Conservation (phyloP, 2,797 vertebrate genomes). For the Liparis tanakae region DNA sequence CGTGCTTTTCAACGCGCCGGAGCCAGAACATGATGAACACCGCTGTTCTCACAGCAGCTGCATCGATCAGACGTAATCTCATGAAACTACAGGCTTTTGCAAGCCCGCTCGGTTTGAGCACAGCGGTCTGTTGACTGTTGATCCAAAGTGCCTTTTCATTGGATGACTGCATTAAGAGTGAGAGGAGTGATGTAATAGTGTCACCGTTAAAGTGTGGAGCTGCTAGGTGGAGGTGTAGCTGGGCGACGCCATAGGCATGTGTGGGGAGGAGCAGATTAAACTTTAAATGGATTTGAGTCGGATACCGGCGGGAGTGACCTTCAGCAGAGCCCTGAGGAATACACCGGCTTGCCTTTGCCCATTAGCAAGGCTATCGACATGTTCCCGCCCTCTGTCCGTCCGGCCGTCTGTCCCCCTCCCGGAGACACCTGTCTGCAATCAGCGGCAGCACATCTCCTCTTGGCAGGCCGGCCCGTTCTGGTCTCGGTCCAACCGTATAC, state of each 20-base stretch:
- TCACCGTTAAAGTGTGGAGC: conserved; percentile 13
- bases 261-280: conserved; percentile 16
- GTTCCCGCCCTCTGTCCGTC: conserved; percentile 32
- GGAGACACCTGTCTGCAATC: conserved; percentile 52
- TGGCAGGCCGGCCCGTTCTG: conserved; percentile 35
- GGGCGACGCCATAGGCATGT: background rate
- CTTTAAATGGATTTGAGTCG: conserved; percentile 2
- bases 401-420: conserved; percentile 40
- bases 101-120: conserved; percentile 28
- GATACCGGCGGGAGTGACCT: conserved; percentile 34
- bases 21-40: conserved; percentile 53
- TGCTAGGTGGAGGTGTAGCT: conserved; percentile 12
- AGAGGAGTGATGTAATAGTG: conserved; percentile 12
- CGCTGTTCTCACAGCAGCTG: conserved; percentile 51
- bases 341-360: conserved; percentile 4
- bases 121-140: conserved; percentile 8
- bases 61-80: conserved; percentile 61
- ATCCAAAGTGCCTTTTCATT: conserved; percentile 10
- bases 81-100: conserved; percentile 41
- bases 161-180: background rate
- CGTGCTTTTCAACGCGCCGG: conserved; percentile 14
- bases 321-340: conserved; percentile 27
- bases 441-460: conserved; percentile 43
- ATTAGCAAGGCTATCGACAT: conserved; percentile 46
- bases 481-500: conserved; percentile 36